Percentiles rank a stretch among this genome's conserved stretches.
phyloP scores from a whole-genome alignment of 37 sponge, comb jelly and placozoan species.

The Cliona cf. orientalis region DNA sequence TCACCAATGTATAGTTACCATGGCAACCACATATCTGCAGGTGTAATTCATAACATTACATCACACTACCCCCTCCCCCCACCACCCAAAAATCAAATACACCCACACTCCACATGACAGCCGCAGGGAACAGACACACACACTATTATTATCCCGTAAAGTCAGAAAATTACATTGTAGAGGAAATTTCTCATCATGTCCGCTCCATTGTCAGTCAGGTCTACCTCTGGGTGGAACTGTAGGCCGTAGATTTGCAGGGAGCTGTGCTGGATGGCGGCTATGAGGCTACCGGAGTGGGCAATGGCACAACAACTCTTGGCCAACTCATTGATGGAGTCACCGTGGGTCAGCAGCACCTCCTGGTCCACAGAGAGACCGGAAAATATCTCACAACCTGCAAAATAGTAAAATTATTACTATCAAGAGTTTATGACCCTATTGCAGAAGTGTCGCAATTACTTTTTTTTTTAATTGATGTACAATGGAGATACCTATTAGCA shows the following conservation, averaged over 20 bases:
- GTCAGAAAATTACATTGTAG: slow-evolving; percentile 39
- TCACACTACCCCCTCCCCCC: not conserved
- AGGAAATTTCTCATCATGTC: slow-evolving; percentile 84
- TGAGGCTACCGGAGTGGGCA: slow-evolving; percentile 48
- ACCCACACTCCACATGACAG: not conserved
- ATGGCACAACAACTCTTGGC: slow-evolving; percentile 32
- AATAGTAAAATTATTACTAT: no score
- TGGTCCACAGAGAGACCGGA: slow-evolving; percentile 54
- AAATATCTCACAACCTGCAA: slow-evolving; percentile 30
- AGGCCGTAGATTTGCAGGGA: slow-evolving; percentile 73
- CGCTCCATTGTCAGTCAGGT: slow-evolving; percentile 73
- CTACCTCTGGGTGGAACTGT: slow-evolving; percentile 95
- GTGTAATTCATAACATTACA: not conserved
- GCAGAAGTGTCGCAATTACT: no score
- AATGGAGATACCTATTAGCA: no score
- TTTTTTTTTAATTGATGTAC: no score
- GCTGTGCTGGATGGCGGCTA: slow-evolving; percentile 72
- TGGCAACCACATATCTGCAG: slow-evolving; percentile 56
- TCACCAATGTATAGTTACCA: slow-evolving; percentile 44
- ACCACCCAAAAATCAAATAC: not conserved
- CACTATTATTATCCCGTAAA: not conserved
- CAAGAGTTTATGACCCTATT: no score
- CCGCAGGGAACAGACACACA: slow-evolving; percentile 10
- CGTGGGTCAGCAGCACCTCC: slow-evolving; percentile 86
- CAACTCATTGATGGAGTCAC: slow-evolving; percentile 67